Percentiles rank a stretch among this genome's conserved stretches.
Evolutionary conservation across 2,888 invertebrate species (phyloP).

Genomic region (Gandaritis pyraliata): DNA sequence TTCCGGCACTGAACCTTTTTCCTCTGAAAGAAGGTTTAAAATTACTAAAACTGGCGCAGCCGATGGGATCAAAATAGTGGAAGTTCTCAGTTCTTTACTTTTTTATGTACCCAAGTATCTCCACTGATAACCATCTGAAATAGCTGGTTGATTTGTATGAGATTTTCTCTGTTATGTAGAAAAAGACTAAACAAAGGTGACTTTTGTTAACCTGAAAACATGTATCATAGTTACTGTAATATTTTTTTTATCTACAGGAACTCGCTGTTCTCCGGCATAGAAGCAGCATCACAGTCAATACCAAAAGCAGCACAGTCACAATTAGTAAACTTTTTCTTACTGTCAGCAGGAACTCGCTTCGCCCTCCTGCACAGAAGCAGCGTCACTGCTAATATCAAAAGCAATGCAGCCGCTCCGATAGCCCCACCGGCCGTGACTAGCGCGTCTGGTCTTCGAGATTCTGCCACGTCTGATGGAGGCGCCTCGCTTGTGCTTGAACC

Average conservation of each 20-base stretch:
- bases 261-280: no score
- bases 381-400: constrained; percentile 63
- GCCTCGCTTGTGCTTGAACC: constrained; percentile 43
- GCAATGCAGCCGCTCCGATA: constrained; percentile 66
- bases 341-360: constrained; percentile 62
- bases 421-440: constrained; percentile 76
- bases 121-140: neutral
- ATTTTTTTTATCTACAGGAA: no score
- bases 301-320: no score
- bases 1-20: constrained; percentile 72
- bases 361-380: constrained; percentile 70
- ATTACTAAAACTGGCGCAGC: constrained; percentile 7
- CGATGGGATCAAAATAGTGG: neutral
- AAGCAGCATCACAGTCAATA: no score
- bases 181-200: no score
- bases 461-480: constrained; percentile 47
- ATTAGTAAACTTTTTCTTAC: constrained; percentile 48
- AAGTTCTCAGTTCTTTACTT: no score
- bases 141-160: no score
- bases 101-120: neutral
- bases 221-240: no score
- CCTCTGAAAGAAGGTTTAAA: constrained; percentile 61
- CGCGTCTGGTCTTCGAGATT: constrained; percentile 57
- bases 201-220: no score
- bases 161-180: no score